A percentile compares a stretch with the other conserved stretches of the same genome.
Evolutionary conservation across 2,888 invertebrate species (phyloP).

Genomic region (Euclidia mi): DNA sequence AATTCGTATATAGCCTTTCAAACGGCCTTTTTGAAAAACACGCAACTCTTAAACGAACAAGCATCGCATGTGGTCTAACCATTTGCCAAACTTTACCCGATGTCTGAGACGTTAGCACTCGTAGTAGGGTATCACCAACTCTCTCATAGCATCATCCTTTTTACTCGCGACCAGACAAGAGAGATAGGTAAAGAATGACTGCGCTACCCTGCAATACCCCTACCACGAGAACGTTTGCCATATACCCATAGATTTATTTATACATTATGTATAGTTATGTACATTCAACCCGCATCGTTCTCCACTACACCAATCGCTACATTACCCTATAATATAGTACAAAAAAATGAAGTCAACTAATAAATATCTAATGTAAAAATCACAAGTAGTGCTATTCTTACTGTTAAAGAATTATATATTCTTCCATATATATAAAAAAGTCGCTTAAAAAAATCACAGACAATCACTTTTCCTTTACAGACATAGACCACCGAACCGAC

Average conservation of each 20-base stretch:
- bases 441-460: conserved; percentile 91
- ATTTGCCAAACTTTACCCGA: conserved; percentile 73
- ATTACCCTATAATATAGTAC: conserved; percentile 78
- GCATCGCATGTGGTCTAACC: conserved; percentile 83
- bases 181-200: conserved; percentile 25
- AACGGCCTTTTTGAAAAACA: conserved; percentile 65
- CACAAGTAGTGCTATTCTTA: conserved; percentile 91
- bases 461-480: conserved; percentile 90
- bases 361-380: conserved; percentile 88
- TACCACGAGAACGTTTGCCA: conserved; percentile 50
- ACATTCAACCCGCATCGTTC: conserved; percentile 84
- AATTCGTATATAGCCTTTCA: conserved; percentile 78
- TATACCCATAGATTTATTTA: conserved; percentile 67
- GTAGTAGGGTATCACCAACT: conserved; percentile 45
- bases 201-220: conserved; percentile 39
- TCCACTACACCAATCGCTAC: conserved; percentile 73
- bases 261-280: conserved; percentile 73
- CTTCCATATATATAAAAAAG: conserved; percentile 89
- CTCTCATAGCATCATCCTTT: conserved; percentile 12
- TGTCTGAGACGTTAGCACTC: conserved; percentile 51
- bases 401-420: conserved; percentile 88
- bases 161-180: conserved; percentile 9
- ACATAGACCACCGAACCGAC: conserved; percentile 88
- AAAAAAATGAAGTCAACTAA: conserved; percentile 85
- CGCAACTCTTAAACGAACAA: conserved; percentile 72